Evolutionary conservation across 1,140 invertebrate species (phyloP), one percentile per base, ranked within the genome.

Genomic region (Drosophila neocordata): DNA sequence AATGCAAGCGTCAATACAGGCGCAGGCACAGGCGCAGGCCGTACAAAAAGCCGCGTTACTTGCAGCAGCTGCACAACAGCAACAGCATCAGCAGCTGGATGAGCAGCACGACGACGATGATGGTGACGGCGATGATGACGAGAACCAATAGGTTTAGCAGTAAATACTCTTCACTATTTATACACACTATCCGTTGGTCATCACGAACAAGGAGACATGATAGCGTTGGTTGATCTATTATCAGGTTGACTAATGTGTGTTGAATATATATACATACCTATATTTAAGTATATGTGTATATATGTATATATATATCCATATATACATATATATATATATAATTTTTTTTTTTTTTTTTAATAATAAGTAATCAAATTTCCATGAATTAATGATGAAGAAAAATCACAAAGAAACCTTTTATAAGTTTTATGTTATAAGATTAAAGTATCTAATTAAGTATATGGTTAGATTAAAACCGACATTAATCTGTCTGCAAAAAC

Each of bases 131-230:
- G 90, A 91, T 77, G 90, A 91, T 75, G 90, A 91, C 65, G 90
- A 91, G 65, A 91, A 91, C 85, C 90, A 91, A 81, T 91, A 91
- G 90, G 83, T 84, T 72, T 91, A 91, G 83, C 82, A 82, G 82
- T 79, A 75, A 82, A 87, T 88, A 87, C 82, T 87, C 82, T 85
- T 78, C 78, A 87, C 82, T 85, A 85, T 85, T 84, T 80, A 85
- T 85, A 85, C 73, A 81, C 68, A 76, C 58, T 65, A 59, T 53
- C 72, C 79, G 78, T 77, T 80, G 81, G 67, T 83, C 75, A 83
- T 82, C 79, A 65, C 65, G 78, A 80, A 61, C 77, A 64, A 74
- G 82, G 41, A 75, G 75, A 66, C 63, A 68, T 64, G 51, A 75
- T 66, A 69, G 53, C 79, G 71, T 81, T 72, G 53, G 82, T 75